These are phyloP conservation scores for Drosophila nr. perissopoda DNA, from an alignment of 2,888 invertebrate species.

Conservation along the genomic window DNA sequence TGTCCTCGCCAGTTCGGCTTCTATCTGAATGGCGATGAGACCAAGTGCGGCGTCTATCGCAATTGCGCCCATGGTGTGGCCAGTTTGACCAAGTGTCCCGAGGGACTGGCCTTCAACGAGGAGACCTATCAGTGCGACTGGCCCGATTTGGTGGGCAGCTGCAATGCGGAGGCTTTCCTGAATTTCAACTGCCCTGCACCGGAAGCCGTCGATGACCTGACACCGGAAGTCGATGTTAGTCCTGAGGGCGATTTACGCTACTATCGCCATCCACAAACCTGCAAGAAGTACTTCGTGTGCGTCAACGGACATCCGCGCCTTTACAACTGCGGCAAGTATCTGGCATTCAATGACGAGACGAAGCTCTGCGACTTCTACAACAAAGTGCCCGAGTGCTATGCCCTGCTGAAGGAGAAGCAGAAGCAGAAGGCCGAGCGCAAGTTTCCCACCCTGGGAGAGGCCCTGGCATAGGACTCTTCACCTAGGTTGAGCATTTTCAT, in stretches of 20 bases:
- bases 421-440: conserved; percentile 60
- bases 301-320: conserved; percentile 90
- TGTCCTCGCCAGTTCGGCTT: conserved; percentile 89
- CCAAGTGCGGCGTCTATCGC: conserved; percentile 91
- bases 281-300: conserved; percentile 93
- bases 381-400: conserved; percentile 82
- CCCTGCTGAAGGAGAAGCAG: conserved; percentile 79
- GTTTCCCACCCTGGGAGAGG: conserved; percentile 22
- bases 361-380: conserved; percentile 88
- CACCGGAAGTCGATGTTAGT: conserved; percentile 82
- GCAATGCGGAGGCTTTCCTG: conserved; percentile 91
- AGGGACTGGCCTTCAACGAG: conserved; percentile 92
- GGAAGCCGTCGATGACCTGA: conserved; percentile 56
- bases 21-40: conserved; percentile 88
- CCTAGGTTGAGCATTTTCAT: not conserved
- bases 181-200: conserved; percentile 90
- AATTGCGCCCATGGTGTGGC: conserved; percentile 93
- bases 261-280: conserved; percentile 87
- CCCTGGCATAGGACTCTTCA: conserved; percentile 27
- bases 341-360: conserved; percentile 91
- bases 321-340: conserved; percentile 91
- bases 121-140: conserved; percentile 93
- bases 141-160: conserved; percentile 93
- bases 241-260: conserved; percentile 84
- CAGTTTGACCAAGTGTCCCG: conserved; percentile 91